phyloP scores from a whole-genome alignment of 1,140 invertebrate species.

The Bombus breviceps region DNA sequence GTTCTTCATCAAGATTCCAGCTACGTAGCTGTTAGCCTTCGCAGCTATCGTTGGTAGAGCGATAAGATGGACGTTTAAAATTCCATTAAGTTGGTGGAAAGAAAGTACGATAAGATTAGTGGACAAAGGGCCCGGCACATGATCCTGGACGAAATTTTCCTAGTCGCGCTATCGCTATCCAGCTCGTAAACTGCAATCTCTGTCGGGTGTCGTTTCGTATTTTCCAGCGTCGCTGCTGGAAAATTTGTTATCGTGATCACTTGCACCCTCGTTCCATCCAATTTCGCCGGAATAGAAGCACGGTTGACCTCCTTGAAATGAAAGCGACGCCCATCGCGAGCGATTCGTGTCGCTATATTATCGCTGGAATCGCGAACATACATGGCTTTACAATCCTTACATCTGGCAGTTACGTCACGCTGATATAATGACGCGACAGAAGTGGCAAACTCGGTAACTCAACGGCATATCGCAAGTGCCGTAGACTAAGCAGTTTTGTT shows the following conservation, averaged over 20 bases:
- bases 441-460: not conserved
- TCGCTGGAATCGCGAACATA: slow-evolving; percentile 4
- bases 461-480: not conserved
- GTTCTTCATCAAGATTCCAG: not conserved
- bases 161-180: slow-evolving; percentile 21
- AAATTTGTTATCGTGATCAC: slow-evolving; percentile 54
- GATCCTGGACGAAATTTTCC: slow-evolving; percentile 6
- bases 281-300: slow-evolving; percentile 27
- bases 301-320: not conserved
- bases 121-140: not conserved
- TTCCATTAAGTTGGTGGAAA: slow-evolving; percentile 27
- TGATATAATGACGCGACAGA: not conserved
- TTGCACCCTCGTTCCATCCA: slow-evolving; percentile 44
- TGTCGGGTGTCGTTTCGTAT: slow-evolving; percentile 43
- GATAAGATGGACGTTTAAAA: slow-evolving; percentile 30
- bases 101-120: slow-evolving; percentile 6
- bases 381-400: not conserved
- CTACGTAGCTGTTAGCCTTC: not conserved
- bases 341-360: not conserved
- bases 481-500: not conserved
- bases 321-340: slow-evolving; percentile 11
- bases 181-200: slow-evolving; percentile 48
- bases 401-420: not conserved
- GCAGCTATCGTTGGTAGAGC: not conserved
- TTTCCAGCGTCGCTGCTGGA: slow-evolving; percentile 12